Percentiles rank a stretch among this genome's conserved stretches.
phyloP scores from a whole-genome alignment of 2,888 invertebrate genomes.

The Fragum fragum region DNA sequence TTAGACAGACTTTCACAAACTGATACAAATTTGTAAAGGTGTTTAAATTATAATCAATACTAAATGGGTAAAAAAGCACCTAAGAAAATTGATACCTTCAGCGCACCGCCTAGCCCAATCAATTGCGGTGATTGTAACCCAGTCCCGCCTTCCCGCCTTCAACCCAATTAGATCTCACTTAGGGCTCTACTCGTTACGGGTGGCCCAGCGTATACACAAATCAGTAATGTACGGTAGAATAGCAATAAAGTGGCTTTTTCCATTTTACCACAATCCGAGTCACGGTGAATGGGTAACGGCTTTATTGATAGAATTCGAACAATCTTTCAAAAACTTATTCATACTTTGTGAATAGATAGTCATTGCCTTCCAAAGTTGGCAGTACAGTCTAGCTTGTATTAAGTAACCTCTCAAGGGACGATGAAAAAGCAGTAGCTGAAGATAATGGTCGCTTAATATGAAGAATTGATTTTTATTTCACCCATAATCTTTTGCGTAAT shows the following conservation, averaged over 20 bases:
- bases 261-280: not conserved
- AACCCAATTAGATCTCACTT: conserved; percentile 23
- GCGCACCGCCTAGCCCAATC: conserved; percentile 9
- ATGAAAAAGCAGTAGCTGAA: no score
- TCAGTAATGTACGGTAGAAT: conserved; percentile 3
- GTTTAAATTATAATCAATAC: conserved; percentile 47
- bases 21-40: conserved; percentile 38
- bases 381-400: no score
- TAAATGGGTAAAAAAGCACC: conserved; percentile 40
- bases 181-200: conserved; percentile 11
- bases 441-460: no score
- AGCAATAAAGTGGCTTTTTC: conserved; percentile 3
- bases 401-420: no score
- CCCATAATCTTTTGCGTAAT: no score
- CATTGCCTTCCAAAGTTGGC: no score
- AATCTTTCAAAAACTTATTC: no score
- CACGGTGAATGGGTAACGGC: not conserved
- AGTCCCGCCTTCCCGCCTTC: conserved; percentile 8
- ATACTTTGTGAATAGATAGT: no score
- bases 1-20: conserved; percentile 25
- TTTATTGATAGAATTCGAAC: not conserved
- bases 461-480: no score
- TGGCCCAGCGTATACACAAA: conserved; percentile 5
- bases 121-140: not conserved
- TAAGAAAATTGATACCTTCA: conserved; percentile 34